Evolutionary conservation across 1,140 invertebrate species (phyloP), one percentile per base, ranked within the genome.

Genomic region (Tetramorium parvispinum): DNA sequence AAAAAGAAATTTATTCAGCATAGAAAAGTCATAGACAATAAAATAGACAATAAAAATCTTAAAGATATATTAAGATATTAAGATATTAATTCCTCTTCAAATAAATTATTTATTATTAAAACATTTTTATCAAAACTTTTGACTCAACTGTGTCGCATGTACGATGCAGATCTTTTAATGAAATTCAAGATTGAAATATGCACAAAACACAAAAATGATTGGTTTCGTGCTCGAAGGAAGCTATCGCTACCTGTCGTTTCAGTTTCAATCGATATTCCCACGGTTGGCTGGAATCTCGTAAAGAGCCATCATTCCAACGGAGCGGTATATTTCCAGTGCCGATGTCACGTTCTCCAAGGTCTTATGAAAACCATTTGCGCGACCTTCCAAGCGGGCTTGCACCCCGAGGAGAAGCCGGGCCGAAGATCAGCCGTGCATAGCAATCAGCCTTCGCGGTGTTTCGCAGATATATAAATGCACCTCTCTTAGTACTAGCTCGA

Each of bases 321-420:
- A 40, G 8, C 24, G 13, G 27, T 51, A 71, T 85, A 73, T 76
- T 85, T 85, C 13, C 55, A 85, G 70, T 51, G 46, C n/a, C 70
- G 81, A 85, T 59, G 53, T 76, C 53, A 85, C 53, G 81, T 59
- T 76, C 43, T 18, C 81, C 71, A 85, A 85, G 78, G 78, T 65
- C 78, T 81, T 81, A 46, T 81, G 65, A 65, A 65, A 81, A 81
- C 10, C 63, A 81, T 70, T 81, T 51, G 65, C 37, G 65, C 78
- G 78, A 81, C 78, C 65, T 70, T 81, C 78, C 78, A 55, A 81
- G 78, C 78, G 78, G 78, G 49, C 78, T 81, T 70, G 78, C 78
- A 81, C 78, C 78, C 78, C 78, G 37, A 81, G 78, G 65, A 81
- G 78, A 49, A 70, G 63, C 59, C 46, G 32, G 46, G 63, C 77